Percentiles rank a stretch among this genome's conserved stretches.
phyloP scores from a whole-genome alignment of 2,888 invertebrate genomes.

The Drosophila rellima region DNA sequence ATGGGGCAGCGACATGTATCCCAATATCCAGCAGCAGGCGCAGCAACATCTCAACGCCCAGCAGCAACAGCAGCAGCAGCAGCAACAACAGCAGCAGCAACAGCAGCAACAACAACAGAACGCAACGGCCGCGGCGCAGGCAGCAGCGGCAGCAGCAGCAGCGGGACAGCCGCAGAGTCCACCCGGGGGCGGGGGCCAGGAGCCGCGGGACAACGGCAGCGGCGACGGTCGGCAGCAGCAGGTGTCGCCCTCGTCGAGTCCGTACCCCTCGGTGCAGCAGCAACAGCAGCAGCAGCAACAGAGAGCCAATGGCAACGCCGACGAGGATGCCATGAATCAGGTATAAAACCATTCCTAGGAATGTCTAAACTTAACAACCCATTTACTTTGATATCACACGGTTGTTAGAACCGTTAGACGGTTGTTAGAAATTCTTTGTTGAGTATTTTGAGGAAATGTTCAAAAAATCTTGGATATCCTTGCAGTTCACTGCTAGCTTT shows the following conservation, averaged over 20 bases:
- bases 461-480: background rate
- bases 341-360: slow-evolving; percentile 72
- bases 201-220: slow-evolving; percentile 74
- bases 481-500: background rate
- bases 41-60: slow-evolving; percentile 81
- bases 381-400: background rate
- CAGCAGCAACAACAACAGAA: slow-evolving; percentile 79
- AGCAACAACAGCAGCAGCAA: slow-evolving; percentile 83
- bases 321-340: slow-evolving; percentile 85
- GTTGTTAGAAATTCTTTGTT: too few species aligned
- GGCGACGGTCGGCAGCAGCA: slow-evolving; percentile 83
- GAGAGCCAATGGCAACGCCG: slow-evolving; percentile 78
- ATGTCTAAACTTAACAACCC: background rate
- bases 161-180: slow-evolving; percentile 86
- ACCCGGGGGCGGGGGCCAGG: slow-evolving; percentile 78
- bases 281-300: slow-evolving; percentile 73
- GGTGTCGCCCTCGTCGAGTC: slow-evolving; percentile 85
- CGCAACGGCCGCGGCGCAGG: slow-evolving; percentile 84
- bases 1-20: slow-evolving; percentile 88
- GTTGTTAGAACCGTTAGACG: too few species aligned
- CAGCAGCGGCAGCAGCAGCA: slow-evolving; percentile 87
- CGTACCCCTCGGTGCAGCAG: slow-evolving; percentile 82
- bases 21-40: slow-evolving; percentile 85
- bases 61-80: slow-evolving; percentile 86
- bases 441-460: too few species aligned